Evolutionary conservation across 2,113 vertebrate genomes (phyloP).

Genomic region (Dasyornis broadbenti): DNA sequence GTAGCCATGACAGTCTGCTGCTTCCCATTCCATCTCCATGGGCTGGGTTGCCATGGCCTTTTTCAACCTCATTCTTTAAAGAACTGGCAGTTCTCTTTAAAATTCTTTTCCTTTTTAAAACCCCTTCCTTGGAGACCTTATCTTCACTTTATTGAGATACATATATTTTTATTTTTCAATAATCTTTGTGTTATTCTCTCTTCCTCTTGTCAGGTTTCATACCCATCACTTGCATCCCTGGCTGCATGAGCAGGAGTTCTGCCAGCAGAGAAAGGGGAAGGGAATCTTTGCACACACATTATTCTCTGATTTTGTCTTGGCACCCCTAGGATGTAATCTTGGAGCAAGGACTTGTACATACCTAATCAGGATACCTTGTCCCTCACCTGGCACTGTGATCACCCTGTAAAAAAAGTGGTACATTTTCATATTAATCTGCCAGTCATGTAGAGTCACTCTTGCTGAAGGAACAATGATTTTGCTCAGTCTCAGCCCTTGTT

Average conservation of each 20-base stretch:
- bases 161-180: not conserved
- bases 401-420: not conserved
- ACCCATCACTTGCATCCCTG: not conserved
- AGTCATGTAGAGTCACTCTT: not conserved
- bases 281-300: not conserved
- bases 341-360: not conserved
- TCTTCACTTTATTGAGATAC: not conserved
- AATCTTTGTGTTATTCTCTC: not conserved
- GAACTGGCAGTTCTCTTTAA: not conserved
- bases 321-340: not conserved
- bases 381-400: not conserved
- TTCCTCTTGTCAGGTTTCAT: not conserved
- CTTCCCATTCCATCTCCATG: not conserved
- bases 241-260: not conserved
- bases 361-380: not conserved
- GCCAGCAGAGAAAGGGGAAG: not conserved
- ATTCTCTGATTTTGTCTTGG: not conserved
- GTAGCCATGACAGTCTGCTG: not conserved
- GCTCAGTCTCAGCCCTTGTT: not conserved
- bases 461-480: not conserved
- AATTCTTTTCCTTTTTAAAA: not conserved
- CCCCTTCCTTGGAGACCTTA: not conserved
- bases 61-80: not conserved
- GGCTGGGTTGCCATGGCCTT: not conserved
- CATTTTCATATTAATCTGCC: not conserved